Base-by-base conservation (phyloP, 2,113 vertebrate genomes). In the Melanerpes aurifrons region DNA sequence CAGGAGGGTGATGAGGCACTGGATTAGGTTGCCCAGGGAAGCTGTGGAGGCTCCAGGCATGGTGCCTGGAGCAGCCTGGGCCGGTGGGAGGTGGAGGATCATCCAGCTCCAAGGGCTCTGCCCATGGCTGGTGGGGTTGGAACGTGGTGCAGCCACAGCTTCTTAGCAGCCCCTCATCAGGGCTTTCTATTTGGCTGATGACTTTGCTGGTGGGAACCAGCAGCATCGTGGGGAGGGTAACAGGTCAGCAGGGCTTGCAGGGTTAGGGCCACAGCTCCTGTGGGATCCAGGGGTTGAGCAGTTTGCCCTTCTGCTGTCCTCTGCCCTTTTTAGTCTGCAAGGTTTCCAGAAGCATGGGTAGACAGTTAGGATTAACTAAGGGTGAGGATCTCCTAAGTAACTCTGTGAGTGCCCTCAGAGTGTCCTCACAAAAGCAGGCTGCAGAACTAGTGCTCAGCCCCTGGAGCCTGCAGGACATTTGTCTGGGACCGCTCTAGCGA, bases 191-290 rank as follows among this genome's bases (percentile, higher is more conserved):
- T 77, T 66, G n/a, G 9, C 8, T 26, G 47, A 29, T 69, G 75
- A 29, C 14, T 64, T 74, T 58, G 19, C 32, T 63, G 73, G 20
- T 54, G 35, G 21, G 63, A 50, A 58, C 4, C 58, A 37, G 47
- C 29, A 40, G 31, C 2, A 0, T 54, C n/a, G 72, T 15, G 7
- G 3, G 28, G 53, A 71, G 19, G 40, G 13, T 13, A 32, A 20
- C 0, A 0, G n/a, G 4, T 12, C 20, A 5, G 9, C 2, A 1
- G 9, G 63, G 48, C 31, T 32, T 57, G 64, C 58, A 70, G 61
- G 43, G 50, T 21, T 72, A 26, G 32, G 56, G 31, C 15, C 24
- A 5, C 4, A 21, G 20, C 26, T 75, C 37, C 7, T 50, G 32
- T 29, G 58, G 61, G 68, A 64, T 10, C 35, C 43, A 12, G 18